phyloP scores from a whole-genome alignment of 2,797 vertebrate genomes.

The Falco naumanni region DNA sequence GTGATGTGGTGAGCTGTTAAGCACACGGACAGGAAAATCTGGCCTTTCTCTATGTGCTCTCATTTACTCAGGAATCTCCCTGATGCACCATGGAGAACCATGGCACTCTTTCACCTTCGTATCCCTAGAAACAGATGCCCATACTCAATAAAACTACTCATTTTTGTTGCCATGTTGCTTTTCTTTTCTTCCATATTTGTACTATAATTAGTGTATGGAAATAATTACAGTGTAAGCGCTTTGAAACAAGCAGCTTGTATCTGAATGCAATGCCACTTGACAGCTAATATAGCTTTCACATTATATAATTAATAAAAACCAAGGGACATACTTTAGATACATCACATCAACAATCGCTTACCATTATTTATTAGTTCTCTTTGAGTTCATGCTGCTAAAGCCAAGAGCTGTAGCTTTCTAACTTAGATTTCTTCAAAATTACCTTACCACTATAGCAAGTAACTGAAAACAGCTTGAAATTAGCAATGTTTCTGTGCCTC shows the following conservation, averaged over 20 bases:
- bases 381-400: background rate
- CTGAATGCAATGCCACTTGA: background rate
- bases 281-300: background rate
- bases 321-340: background rate
- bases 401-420: background rate
- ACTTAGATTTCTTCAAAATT: background rate
- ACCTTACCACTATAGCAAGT: background rate
- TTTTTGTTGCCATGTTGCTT: background rate
- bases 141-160: background rate
- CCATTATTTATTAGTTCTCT: background rate
- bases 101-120: background rate
- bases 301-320: background rate
- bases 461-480: slow-evolving; percentile 22
- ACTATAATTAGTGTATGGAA: background rate
- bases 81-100: background rate
- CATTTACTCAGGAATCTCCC: background rate
- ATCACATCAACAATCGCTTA: background rate
- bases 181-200: background rate
- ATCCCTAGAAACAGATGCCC: background rate
- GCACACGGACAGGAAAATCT: background rate
- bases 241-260: background rate
- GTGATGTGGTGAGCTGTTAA: background rate
- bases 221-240: background rate
- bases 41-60: background rate
- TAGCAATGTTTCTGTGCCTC: slow-evolving; percentile 34